Conservation (phyloP, 1,140 invertebrate species). For the Nephila pilipes region DNA sequence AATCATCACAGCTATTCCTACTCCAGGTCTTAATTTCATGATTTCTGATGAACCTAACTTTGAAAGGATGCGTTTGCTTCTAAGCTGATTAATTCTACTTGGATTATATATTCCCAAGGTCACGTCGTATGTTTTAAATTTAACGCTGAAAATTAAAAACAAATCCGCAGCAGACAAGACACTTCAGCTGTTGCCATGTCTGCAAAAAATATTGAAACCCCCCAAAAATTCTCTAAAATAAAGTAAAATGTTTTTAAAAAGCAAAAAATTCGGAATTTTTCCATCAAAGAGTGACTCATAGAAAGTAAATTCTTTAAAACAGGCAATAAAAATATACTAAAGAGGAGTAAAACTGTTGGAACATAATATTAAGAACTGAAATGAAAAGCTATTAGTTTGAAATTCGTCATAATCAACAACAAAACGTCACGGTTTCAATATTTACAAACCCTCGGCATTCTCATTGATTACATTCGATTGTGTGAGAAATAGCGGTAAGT, state of each 20-base stretch:
- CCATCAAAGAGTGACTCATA: neutral
- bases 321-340: too few species aligned
- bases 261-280: neutral
- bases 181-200: neutral
- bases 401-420: neutral
- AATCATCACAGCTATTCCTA: slow-evolving; percentile 47
- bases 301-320: too few species aligned
- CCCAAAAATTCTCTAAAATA: neutral
- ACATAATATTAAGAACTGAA: neutral
- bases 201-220: neutral
- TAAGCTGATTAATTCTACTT: too few species aligned
- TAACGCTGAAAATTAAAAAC: neutral
- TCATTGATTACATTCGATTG: too few species aligned
- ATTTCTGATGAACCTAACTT: too few species aligned
- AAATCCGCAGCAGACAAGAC: neutral
- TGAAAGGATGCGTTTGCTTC: too few species aligned
- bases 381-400: neutral
- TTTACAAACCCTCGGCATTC: neutral
- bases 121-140: neutral
- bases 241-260: neutral
- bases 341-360: neutral
- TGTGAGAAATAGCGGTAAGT: too few species aligned
- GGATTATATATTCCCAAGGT: too few species aligned
- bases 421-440: neutral
- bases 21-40: neutral